A percentile compares a stretch with the other conserved stretches of the same genome.
Conservation (phyloP, 2,797 vertebrate species). For the Lacerta agilis region DNA sequence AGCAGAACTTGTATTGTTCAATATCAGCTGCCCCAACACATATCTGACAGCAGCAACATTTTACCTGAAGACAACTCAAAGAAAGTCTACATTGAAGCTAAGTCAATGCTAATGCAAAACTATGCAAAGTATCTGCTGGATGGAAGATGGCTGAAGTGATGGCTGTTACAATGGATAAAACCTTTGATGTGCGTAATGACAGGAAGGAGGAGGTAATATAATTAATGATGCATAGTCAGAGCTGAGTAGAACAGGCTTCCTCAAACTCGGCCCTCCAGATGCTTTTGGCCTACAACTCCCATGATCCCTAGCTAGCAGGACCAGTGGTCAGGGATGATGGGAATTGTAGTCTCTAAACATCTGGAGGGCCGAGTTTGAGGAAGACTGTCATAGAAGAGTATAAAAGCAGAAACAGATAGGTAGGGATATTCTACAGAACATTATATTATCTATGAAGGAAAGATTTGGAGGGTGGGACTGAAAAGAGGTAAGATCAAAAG, state of each 20-base stretch:
- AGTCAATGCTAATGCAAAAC: background rate
- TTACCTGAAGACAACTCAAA: background rate
- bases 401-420: background rate
- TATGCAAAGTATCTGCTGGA: background rate
- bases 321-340: too few relatives aligned
- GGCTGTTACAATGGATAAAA: background rate
- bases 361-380: too few relatives aligned
- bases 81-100: background rate
- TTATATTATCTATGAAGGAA: too few relatives aligned
- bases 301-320: too few relatives aligned
- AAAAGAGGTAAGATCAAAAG: background rate
- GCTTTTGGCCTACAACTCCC: too few relatives aligned
- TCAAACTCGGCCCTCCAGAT: too few relatives aligned
- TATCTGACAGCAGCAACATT: background rate
- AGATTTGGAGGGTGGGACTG: too few relatives aligned
- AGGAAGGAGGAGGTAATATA: background rate
- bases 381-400: background rate
- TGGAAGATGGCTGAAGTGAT: background rate
- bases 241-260: background rate
- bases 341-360: too few relatives aligned
- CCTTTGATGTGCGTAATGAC: too few relatives aligned
- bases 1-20: background rate
- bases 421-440: too few relatives aligned
- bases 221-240: background rate
- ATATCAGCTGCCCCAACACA: background rate